Evolutionary conservation across 30 jellyfish, hydroid and myxozoan genomes (phyloP), one percentile per base, ranked within the genome.

Genomic region (Clytia hemisphaerica): DNA sequence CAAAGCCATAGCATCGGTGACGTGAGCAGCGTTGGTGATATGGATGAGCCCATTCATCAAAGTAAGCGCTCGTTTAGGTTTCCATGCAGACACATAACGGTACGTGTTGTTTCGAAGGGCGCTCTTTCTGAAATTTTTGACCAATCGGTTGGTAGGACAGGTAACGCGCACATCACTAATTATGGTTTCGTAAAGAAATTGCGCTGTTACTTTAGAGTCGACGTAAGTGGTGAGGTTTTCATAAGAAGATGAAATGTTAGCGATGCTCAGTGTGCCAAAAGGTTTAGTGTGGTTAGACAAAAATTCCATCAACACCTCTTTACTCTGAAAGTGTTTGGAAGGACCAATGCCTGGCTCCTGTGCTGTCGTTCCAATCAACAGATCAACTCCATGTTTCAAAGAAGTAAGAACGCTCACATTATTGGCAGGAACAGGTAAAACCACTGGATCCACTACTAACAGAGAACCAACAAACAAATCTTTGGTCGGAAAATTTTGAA

Each of bases 281-380:
- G 19, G 5, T 29, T 34, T 16, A 7, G 36, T 19, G 50, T 57
- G 25, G 0, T 28, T n/a, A 57, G 33, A 21, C 42, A 4, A 30
- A 4, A 29, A 62, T 16, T 61, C 18, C 1, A 27, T 61, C 62
- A 9, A 61, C 31, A 34, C 6, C 4, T 61, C 22, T 1, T 4
- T 19, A 29, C 62, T 37, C 15, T 61, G 0, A 36, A 61, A 61
- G 36, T 22, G 28, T 16, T 61, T 62, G 3, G 21, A 27, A 31
- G 75, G 79, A 18, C 27, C 33, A 19, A 4, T 16, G 16, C 46
- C 79, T 16, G 32, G 40, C 57, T 82, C 94, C 45, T 82, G 94
- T 5, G 94, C 90, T 7, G 91, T 82, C 26, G 72, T 50, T 36
- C 94, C 94, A 33, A 82, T 45, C 58, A 82, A 29, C 4, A 82